Evolutionary conservation across 2,113 vertebrate species (phyloP).

Genomic region (Azemiops feae): DNA sequence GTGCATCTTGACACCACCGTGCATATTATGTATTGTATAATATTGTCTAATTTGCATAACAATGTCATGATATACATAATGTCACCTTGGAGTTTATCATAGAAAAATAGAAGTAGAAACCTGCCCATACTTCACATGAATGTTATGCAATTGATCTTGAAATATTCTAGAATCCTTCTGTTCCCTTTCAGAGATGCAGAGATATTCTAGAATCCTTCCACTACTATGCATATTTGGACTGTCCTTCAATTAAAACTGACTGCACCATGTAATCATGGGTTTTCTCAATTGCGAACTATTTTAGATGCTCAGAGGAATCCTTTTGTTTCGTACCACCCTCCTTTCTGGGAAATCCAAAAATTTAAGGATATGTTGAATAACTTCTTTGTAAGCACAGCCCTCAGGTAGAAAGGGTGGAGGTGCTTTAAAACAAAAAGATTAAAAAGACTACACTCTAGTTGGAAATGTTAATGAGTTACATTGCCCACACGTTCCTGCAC

Average conservation of each 20-base stretch:
- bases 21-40: background rate
- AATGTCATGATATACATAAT: background rate
- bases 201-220: background rate
- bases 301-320: background rate
- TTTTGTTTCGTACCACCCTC: background rate
- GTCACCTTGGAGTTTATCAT: background rate
- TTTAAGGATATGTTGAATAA: background rate
- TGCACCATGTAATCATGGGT: background rate
- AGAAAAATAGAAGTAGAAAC: background rate
- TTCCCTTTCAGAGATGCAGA: background rate
- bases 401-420: conserved; percentile 22
- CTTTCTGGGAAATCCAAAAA: background rate
- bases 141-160: background rate
- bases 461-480: conserved; percentile 47
- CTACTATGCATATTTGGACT: accelerated
- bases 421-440: conserved; percentile 43
- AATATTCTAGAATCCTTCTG: background rate
- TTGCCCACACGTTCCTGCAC: conserved; percentile 29
- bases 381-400: conserved; percentile 11
- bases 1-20: background rate
- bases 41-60: background rate
- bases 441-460: conserved; percentile 27
- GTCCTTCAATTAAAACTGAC: background rate
- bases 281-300: background rate
- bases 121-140: background rate